Evolutionary conservation across 1,140 invertebrate genomes (phyloP), one percentile per base, ranked within the genome.

Genomic region (Camponotus pennsylvanicus): DNA sequence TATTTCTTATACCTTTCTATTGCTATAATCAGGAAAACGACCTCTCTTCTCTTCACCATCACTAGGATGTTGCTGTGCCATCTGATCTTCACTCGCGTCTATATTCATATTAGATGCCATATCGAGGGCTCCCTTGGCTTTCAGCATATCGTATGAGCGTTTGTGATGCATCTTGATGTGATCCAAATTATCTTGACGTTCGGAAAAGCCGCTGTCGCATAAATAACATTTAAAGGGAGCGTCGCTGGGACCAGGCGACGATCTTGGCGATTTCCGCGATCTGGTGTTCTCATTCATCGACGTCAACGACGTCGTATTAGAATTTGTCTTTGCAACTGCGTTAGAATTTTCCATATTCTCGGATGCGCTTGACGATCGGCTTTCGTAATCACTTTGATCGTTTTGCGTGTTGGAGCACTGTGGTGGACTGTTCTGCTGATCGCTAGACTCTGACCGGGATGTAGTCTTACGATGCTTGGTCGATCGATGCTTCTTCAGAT

Each of bases 201-300:
- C 97, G 0, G 96, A 96, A 91, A 98, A 99, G 0, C 98, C 98
- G 13, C 96, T 97, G 89, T 99, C 98, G 93, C 98, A 99, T 0
- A 99, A 95, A 94, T 99, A 98, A 92, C 98, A 99, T 93, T 98
- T 98, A 95, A 98, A 99, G 0, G 98, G 98, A 45, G 98, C 95
- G 85, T 98, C 97, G 3, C 95, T 95, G 67, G 88, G 92, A 4
- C 88, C 91, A 0, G 89, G 92, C 7, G 92, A 93, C 0, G 90
- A 89, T 40, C 88, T 91, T 0, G 92, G 93, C 0, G 92, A 92
- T 82, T 86, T 92, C 9, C 90, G 79, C 2, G 90, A 92, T 34
- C 85, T 87, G 0, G 86, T 42, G 0, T 75, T 63, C 6, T 93
- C 92, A 9, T 85, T 93, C 4, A 86, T 27, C 6, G 91, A 78